Conservation (phyloP, 2,113 vertebrate genomes). For the Theristicus caerulescens region DNA sequence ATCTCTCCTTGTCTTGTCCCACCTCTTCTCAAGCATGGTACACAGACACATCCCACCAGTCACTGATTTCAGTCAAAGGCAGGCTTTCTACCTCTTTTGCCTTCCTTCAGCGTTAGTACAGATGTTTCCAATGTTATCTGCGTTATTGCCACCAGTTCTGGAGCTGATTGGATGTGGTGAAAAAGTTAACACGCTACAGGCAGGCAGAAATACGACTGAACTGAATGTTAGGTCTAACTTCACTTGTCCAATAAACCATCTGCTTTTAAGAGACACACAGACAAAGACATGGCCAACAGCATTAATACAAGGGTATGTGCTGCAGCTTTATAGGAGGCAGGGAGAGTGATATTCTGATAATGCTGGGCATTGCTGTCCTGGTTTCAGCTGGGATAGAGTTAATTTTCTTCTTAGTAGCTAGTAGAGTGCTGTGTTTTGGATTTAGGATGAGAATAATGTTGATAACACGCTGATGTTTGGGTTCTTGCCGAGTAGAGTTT, state of each 20-base stretch:
- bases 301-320: neutral
- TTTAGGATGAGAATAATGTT: no score
- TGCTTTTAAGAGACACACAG: neutral
- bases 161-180: neutral
- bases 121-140: neutral
- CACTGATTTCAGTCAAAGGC: neutral
- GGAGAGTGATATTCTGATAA: neutral
- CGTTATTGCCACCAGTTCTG: neutral
- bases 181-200: neutral
- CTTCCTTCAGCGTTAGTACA: neutral
- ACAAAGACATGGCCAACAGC: neutral
- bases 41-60: neutral
- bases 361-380: fast-evolving
- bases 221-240: neutral
- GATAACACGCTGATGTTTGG: no score
- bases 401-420: no score
- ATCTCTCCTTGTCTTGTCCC: neutral
- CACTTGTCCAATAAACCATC: neutral
- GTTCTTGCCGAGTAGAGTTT: no score
- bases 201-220: neutral
- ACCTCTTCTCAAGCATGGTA: neutral
- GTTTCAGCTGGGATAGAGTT: no score
- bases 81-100: neutral
- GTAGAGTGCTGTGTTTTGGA: no score
- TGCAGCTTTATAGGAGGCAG: neutral